These are phyloP conservation scores for Scomber colias DNA, from an alignment of 2,113 vertebrate genomes.

Conservation along the genomic window DNA sequence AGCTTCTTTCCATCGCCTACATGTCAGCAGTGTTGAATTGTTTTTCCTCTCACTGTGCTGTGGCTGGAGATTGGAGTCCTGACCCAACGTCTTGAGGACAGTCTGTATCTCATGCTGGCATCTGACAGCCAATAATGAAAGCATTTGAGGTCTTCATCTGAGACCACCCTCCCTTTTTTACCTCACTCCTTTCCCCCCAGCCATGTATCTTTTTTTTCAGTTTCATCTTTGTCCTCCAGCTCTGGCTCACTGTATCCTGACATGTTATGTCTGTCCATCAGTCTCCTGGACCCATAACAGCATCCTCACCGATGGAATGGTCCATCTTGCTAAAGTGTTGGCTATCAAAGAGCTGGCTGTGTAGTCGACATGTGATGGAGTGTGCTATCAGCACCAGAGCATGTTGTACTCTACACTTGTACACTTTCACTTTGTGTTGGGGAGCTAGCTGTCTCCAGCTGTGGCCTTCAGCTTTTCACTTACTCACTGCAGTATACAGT, in stretches of 20 bases:
- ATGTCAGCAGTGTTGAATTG: constrained; percentile 66
- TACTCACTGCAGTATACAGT: background rate
- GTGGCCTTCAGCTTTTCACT: constrained; percentile 20
- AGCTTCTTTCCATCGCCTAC: constrained; percentile 33
- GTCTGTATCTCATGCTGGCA: constrained; percentile 70
- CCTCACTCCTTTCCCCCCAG: background rate
- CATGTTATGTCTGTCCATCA: constrained; percentile 49
- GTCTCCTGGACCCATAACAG: constrained; percentile 30
- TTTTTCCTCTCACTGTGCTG: constrained; percentile 54
- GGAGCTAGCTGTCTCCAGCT: constrained; percentile 4
- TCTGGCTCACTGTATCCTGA: constrained; percentile 27
- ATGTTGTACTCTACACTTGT: constrained; percentile 24
- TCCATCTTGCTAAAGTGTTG: constrained; percentile 53
- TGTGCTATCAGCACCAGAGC: constrained; percentile 38
- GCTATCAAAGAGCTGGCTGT: constrained; percentile 44
- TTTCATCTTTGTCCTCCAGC: constrained; percentile 21
- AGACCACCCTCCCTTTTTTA: constrained; percentile 29
- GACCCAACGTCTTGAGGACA: constrained; percentile 68
- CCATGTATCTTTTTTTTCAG: background rate
- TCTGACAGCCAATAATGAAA: constrained; percentile 79
- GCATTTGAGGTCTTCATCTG: constrained; percentile 69
- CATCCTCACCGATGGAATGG: constrained; percentile 20
- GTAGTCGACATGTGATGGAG: constrained; percentile 46
- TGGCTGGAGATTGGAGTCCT: constrained; percentile 79
- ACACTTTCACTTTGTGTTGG: constrained; percentile 21